phyloP scores from a whole-genome alignment of 1,140 invertebrate species.

The Prorops nasuta region DNA sequence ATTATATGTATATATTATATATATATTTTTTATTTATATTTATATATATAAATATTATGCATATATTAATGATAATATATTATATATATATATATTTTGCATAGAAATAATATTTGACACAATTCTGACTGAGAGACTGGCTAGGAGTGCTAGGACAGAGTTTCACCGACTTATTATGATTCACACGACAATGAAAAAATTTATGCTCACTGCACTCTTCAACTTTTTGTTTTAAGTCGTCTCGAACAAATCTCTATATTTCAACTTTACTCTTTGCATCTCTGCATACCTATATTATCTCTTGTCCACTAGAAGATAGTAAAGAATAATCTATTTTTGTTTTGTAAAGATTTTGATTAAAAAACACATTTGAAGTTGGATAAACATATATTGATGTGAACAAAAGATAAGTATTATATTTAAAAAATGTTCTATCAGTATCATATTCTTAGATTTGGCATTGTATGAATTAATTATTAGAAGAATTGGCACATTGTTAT shows the following conservation, averaged over 20 bases:
- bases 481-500: too few relatives aligned
- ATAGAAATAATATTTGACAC: constrained; percentile 50
- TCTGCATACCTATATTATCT: constrained; percentile 4
- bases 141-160: constrained; percentile 24
- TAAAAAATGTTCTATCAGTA: too few relatives aligned
- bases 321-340: constrained; percentile 3
- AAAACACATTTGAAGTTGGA: neutral
- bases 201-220: constrained; percentile 26
- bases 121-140: constrained; percentile 40
- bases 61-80: constrained; percentile 22
- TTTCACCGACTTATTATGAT: constrained; percentile 26
- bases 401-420: too few relatives aligned
- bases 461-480: too few relatives aligned
- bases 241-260: constrained; percentile 35
- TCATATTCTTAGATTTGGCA: too few relatives aligned
- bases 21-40: constrained; percentile 1
- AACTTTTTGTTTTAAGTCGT: constrained; percentile 37
- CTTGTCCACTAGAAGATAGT: constrained; percentile 7
- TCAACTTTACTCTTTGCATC: constrained; percentile 27
- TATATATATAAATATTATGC: constrained; percentile 19
- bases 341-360: constrained; percentile 2
- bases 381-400: neutral
- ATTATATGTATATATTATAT: constrained; percentile 36
- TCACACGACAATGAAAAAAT: constrained; percentile 35
- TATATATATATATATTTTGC: constrained; percentile 29